Evolutionary conservation across 2,888 invertebrate species (phyloP).

Genomic region (Metalampra italica): DNA sequence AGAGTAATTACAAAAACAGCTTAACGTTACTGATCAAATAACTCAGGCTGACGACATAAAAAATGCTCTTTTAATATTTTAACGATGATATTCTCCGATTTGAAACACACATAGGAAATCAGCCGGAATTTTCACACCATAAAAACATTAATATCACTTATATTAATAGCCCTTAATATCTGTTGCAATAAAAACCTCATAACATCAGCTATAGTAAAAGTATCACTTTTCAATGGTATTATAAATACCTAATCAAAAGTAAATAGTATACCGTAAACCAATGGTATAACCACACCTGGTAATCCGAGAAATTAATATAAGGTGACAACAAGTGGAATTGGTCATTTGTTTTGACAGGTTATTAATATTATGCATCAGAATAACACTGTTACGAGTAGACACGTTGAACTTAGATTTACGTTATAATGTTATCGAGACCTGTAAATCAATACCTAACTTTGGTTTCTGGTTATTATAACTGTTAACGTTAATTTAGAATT

Average conservation of each 20-base stretch:
- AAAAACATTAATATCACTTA: slow-evolving; percentile 13
- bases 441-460: not conserved
- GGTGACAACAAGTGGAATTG: not conserved
- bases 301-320: slow-evolving; percentile 25
- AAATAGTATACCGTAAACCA: slow-evolving; percentile 20
- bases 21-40: not conserved
- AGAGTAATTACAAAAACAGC: too few species aligned
- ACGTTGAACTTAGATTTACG: not conserved
- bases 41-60: not conserved
- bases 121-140: slow-evolving; percentile 20
- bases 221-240: slow-evolving; percentile 41
- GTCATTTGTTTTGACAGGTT: slow-evolving; percentile 11
- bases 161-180: slow-evolving; percentile 7
- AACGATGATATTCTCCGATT: not conserved
- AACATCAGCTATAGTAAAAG: slow-evolving; percentile 10
- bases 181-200: slow-evolving; percentile 11
- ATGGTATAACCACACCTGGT: slow-evolving; percentile 32
- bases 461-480: not conserved
- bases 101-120: slow-evolving; percentile 5
- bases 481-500: not conserved
- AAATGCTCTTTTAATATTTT: not conserved
- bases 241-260: slow-evolving; percentile 48
- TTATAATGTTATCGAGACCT: too few species aligned
- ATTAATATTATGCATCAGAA: slow-evolving; percentile 10
- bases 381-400: not conserved